Base-by-base conservation (phyloP, 1,140 invertebrate genomes). In the Bactericera cockerelli region DNA sequence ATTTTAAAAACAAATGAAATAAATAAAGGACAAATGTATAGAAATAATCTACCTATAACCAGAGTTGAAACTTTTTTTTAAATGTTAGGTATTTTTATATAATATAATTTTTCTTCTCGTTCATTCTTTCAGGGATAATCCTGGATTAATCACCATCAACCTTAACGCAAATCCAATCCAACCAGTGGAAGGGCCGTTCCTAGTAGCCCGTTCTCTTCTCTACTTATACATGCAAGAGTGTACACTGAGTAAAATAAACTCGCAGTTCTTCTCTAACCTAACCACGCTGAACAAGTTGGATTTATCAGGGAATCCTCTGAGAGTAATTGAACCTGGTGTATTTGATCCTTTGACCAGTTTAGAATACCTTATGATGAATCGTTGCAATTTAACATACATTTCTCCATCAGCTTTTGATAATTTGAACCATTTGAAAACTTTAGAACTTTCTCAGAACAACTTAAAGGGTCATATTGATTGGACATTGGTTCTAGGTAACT, bases 161-260 rank as follows among this genome's bases (percentile, higher is more conserved):
- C 72, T 86, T 13, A 81, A 84, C 67, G 77, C 79, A 62, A 86
- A 84, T 68, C 81, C 80, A 0, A 65, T 85, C 59, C 70, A 74
- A 56, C 69, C 74, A 28, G 75, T 82, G 3, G 74, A 79, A 11
- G 81, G 78, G n/a, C 75, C 77, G 10, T 83, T 86, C 60, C 68
- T 86, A 14, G 74, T 78, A 33, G 82, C 79, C 49, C 75, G 75
- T 38, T 81, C 81, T 0, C 68, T 84, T 22, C 74, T 82, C 54
- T 81, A 80, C 61, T 72, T 86, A 26, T 82, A 86, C 66, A 73
- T 84, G 57, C 83, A 78, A 67, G 76, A 73, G 31, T 84, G 81
- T 66, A 77, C 76, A 21, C 70, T 86, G 31, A 71, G 72, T 2
- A 68, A 67, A 24, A 73, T 84, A 56, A 80, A 79, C 62, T 65